Base-by-base conservation (phyloP, 2,888 invertebrate species). In the Dione juno region DNA sequence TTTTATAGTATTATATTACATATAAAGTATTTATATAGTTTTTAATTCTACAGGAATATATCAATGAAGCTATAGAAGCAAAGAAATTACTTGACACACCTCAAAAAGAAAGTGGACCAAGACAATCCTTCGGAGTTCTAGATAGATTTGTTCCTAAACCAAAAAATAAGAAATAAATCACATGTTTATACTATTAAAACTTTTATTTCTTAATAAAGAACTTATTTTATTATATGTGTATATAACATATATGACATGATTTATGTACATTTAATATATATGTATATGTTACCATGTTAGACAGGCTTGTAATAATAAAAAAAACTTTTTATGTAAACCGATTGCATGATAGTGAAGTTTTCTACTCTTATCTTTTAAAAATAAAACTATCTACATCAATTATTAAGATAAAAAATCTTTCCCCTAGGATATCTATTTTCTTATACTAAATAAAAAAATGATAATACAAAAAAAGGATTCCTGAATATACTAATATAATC, bases 81-180 rank as follows among this genome's bases (percentile, higher is more conserved):
- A 81, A 84, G 77, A 88, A 84, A 80, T 82, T 83, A 73, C 84
- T 88, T 59, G 83, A 86, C 75, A 67, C 80, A 65, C 82, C 86
- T 74, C 80, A 89, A 77, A 78, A 79, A 65, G 78, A 82, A 69
- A 71, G 79, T 66, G 75, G 82, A 82, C 81, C 86, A 69, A 92
- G 87, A 76, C 91, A 87, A 74, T 90, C 93, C 45, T 93, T 88
- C 78, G 93, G 94, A 75, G 96, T 96, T 45, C 89, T 97, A 53
- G 95, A 97, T 81, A 94, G 97, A 85, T 97, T 97, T 92, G 92
- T 95, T 80, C 88, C 95, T 7, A 95, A 95, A 81, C 85, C 81
- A 40, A 89, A 86, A 78, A 63, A 75, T 64, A 90, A 85, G 72
- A 87, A 89, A 87, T 87, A 87, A 85, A 85, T n/a, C n/a, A 83